Evolutionary conservation across 64 coral and sea anemone genomes (phyloP).

Genomic region (Porites lutea): DNA sequence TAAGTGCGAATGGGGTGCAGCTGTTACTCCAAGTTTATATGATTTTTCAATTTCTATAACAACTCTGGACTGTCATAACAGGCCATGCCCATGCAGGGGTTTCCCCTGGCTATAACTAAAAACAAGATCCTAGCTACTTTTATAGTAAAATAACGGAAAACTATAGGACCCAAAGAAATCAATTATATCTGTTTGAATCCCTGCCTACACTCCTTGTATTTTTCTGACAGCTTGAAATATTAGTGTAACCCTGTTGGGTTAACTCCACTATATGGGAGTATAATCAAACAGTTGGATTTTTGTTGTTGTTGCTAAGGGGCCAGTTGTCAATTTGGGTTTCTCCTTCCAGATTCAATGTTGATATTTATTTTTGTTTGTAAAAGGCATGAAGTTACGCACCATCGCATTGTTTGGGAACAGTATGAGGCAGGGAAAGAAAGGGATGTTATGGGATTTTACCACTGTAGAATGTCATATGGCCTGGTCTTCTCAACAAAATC

Average conservation of each 20-base stretch:
- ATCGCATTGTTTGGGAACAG: not conserved
- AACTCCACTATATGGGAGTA: too few species aligned
- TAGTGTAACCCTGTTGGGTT: too few species aligned
- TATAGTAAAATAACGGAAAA: too few species aligned
- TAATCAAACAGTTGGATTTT: constrained; percentile 7
- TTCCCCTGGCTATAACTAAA: too few species aligned
- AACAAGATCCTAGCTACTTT: too few species aligned
- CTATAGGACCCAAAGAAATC: too few species aligned
- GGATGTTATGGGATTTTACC: constrained; percentile 37
- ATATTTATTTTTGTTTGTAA: not conserved
- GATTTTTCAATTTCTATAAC: constrained; percentile 23
- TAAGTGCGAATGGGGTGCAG: not conserved
- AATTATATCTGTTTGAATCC: too few species aligned
- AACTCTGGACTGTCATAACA: constrained; percentile 18
- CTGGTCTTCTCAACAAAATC: constrained; percentile 56
- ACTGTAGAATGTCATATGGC: constrained; percentile 42
- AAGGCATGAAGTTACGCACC: constrained; percentile 45
- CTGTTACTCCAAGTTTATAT: constrained; percentile 40
- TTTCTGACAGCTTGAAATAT: too few species aligned
- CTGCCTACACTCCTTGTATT: too few species aligned
- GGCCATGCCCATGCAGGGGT: constrained; percentile 2
- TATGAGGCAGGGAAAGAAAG: constrained; percentile 34
- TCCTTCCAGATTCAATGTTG: constrained; percentile 20
- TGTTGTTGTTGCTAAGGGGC: constrained; percentile 34
- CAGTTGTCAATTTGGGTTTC: constrained; percentile 3